Evolutionary conservation across 2,113 vertebrate genomes (phyloP).

Genomic region (Anolis carolinensis): DNA sequence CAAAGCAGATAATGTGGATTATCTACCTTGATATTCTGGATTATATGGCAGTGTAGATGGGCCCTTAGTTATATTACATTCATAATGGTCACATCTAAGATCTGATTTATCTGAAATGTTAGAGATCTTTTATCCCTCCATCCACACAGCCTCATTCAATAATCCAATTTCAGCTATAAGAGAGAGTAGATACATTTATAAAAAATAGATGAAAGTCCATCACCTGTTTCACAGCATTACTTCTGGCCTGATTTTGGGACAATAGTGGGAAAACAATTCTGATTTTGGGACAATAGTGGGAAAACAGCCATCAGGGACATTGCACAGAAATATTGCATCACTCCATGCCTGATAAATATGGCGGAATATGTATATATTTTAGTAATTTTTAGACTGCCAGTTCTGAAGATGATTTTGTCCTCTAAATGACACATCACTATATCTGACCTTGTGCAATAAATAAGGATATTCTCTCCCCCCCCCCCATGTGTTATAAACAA

Average conservation of each 20-base stretch:
- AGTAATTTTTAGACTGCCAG: not conserved
- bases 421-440: not conserved
- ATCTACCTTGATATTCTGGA: too few species aligned
- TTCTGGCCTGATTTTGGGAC: not conserved
- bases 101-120: too few species aligned
- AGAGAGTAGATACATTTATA: not conserved
- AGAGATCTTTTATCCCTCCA: too few species aligned
- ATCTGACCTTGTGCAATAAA: not conserved
- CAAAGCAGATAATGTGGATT: too few species aligned
- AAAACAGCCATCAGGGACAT: conserved; percentile 10
- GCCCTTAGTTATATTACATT: too few species aligned
- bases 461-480: not conserved
- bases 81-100: too few species aligned
- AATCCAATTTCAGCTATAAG: not conserved
- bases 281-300: not conserved
- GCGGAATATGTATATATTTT: not conserved
- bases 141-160: not conserved
- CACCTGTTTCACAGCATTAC: not conserved
- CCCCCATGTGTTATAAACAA: not conserved
- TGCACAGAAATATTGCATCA: not conserved
- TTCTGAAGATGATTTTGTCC: not conserved
- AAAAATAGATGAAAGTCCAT: not conserved
- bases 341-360: not conserved
- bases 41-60: too few species aligned
- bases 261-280: not conserved